Conservation (phyloP, 2,888 invertebrate species). For the Meta bourneti region DNA sequence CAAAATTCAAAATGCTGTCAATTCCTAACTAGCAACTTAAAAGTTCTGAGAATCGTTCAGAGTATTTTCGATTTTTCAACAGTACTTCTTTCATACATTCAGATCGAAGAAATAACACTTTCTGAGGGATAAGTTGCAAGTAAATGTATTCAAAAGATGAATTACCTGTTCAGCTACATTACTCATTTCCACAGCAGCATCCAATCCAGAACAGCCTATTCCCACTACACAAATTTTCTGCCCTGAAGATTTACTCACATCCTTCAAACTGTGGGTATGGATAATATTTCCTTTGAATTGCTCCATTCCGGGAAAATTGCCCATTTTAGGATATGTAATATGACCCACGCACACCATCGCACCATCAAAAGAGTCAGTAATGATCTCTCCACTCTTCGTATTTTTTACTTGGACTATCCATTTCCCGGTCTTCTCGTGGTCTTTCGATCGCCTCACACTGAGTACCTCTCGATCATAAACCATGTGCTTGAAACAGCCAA, state of each 20-base stretch:
- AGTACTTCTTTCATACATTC: too few species aligned
- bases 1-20: too few species aligned
- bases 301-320: conserved; percentile 81
- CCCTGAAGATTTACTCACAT: conserved; percentile 71
- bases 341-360: conserved; percentile 83
- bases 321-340: conserved; percentile 81
- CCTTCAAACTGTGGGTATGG: conserved; percentile 78
- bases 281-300: conserved; percentile 79
- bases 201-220: not conserved
- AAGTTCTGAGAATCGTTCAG: too few species aligned
- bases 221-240: not conserved
- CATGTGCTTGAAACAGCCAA: conserved; percentile 77
- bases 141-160: not conserved
- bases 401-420: conserved; percentile 51
- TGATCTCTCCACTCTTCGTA: conserved; percentile 31
- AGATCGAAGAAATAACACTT: too few species aligned
- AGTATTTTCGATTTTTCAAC: too few species aligned
- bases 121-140: too few species aligned
- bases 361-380: conserved; percentile 80
- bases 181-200: not conserved
- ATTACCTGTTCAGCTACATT: not conserved
- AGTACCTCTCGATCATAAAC: not conserved
- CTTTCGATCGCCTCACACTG: conserved; percentile 1
- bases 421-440: conserved; percentile 47
- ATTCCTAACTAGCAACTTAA: too few species aligned